A percentile compares a stretch with the other conserved stretches of the same genome.
Evolutionary conservation across 1,140 invertebrate genomes (phyloP).

Genomic region (Sitobion miscanthi): DNA sequence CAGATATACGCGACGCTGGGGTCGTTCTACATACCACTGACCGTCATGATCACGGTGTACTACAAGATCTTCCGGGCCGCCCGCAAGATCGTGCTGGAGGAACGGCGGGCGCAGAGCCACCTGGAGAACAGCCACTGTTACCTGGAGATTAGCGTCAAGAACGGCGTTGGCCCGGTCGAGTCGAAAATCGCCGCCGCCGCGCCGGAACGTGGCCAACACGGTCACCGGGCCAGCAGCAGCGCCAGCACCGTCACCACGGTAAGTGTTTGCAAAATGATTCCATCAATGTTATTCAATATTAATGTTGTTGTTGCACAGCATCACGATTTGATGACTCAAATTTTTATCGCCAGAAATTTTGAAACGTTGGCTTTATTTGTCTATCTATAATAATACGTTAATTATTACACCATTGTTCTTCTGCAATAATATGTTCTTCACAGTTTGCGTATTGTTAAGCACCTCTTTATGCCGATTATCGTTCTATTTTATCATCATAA

Average conservation of each 20-base stretch:
- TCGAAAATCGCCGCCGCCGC: slow-evolving; percentile 67
- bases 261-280: background rate
- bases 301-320: too few relatives aligned
- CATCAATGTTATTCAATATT: too few relatives aligned
- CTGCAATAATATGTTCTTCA: too few relatives aligned
- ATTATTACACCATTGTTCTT: too few relatives aligned
- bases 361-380: too few relatives aligned
- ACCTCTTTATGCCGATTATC: background rate
- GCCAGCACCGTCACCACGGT: slow-evolving; percentile 69
- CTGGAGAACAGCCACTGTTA: slow-evolving; percentile 77
- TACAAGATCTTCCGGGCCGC: slow-evolving; percentile 89
- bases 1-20: slow-evolving; percentile 85
- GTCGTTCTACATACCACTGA: slow-evolving; percentile 87
- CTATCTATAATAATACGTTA: too few relatives aligned
- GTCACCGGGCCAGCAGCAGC: slow-evolving; percentile 67
- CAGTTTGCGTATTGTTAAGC: background rate
- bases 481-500: too few relatives aligned
- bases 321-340: too few relatives aligned
- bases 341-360: too few relatives aligned
- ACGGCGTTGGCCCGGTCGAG: slow-evolving; percentile 71
- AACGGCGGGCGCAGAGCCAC: slow-evolving; percentile 83
- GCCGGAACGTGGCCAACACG: slow-evolving; percentile 63
- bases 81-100: slow-evolving; percentile 82
- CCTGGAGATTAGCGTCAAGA: slow-evolving; percentile 72
- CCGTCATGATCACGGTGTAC: slow-evolving; percentile 90